A percentile compares a stretch with the other conserved stretches of the same genome.
These are phyloP conservation scores for Icerya purchasi DNA, from an alignment of 2,888 invertebrate species.

Conservation along the genomic window DNA sequence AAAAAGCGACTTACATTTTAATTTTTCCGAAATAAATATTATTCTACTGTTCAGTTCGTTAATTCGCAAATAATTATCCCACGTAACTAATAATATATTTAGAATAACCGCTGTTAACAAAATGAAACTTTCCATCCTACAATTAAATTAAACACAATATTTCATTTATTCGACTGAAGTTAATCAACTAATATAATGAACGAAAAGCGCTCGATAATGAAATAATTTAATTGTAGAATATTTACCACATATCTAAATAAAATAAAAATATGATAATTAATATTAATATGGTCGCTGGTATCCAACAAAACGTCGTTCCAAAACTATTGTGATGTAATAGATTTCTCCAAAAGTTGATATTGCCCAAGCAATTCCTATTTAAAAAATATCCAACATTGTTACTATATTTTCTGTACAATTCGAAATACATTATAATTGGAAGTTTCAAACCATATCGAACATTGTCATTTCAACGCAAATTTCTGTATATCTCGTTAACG, in stretches of 20 bases:
- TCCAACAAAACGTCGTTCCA: conserved; percentile 44
- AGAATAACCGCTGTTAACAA: conserved; percentile 20
- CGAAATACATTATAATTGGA: too few relatives aligned
- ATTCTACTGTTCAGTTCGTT: conserved; percentile 33
- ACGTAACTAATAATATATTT: conserved; percentile 36
- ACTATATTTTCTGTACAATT: too few relatives aligned
- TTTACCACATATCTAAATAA: conserved; percentile 19
- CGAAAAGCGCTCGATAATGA: too few relatives aligned
- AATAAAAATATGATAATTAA: conserved; percentile 28
- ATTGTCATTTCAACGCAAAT: too few relatives aligned
- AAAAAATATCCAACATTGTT: too few relatives aligned
- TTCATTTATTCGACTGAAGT: too few relatives aligned
- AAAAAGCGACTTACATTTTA: conserved; percentile 25
- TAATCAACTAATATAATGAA: too few relatives aligned
- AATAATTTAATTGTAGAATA: too few relatives aligned
- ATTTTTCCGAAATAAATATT: conserved; percentile 25
- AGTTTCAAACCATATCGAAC: too few relatives aligned
- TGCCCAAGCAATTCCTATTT: not conserved
- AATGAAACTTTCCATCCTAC: not conserved
- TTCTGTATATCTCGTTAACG: too few relatives aligned
- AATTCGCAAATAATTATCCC: conserved; percentile 41
- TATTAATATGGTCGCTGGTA: conserved; percentile 34
- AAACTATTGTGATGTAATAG: conserved; percentile 28
- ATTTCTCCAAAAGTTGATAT: not conserved
- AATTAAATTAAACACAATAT: not conserved